A percentile compares a stretch with the other conserved stretches of the same genome.
Evolutionary conservation across 1,140 invertebrate genomes (phyloP).

Genomic region (Augochlora pura): DNA sequence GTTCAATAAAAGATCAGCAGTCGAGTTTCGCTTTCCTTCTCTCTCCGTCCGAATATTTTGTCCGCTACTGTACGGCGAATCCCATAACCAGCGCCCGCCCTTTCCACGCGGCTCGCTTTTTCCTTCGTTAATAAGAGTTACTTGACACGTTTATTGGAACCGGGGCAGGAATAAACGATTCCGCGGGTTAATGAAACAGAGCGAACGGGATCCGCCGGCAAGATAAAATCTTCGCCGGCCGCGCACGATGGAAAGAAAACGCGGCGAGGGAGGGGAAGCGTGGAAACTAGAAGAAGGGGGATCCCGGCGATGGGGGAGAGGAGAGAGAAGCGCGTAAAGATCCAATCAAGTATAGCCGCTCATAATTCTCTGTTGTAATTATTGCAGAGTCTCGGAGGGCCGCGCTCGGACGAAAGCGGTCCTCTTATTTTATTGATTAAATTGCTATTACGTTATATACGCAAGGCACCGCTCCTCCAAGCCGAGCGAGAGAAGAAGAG

Average conservation of each 20-base stretch:
- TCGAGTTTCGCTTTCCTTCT: too few species aligned
- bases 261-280: constrained; percentile 7
- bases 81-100: too few species aligned
- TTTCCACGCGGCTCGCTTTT: too few species aligned
- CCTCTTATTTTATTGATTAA: constrained; percentile 78
- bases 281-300: constrained; percentile 9
- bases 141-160: too few species aligned
- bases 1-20: too few species aligned
- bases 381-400: constrained; percentile 71
- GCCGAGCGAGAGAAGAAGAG: not conserved
- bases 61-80: too few species aligned
- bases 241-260: not conserved
- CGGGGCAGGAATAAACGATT: not conserved
- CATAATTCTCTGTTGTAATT: constrained; percentile 77
- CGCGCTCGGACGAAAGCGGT: constrained; percentile 60
- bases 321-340: constrained; percentile 71
- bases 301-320: constrained; percentile 24
- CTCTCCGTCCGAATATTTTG: too few species aligned
- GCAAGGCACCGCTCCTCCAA: constrained; percentile 41
- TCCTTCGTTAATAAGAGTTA: too few species aligned
- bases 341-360: constrained; percentile 75
- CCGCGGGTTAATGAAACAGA: constrained; percentile 10
- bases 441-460: constrained; percentile 74
- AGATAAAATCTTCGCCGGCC: too few species aligned
- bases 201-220: not conserved